A percentile compares a stretch with the other conserved stretches of the same genome.
These are phyloP conservation scores for Erpetoichthys calabaricus DNA, from an alignment of 2,797 vertebrate species.

Conservation along the genomic window DNA sequence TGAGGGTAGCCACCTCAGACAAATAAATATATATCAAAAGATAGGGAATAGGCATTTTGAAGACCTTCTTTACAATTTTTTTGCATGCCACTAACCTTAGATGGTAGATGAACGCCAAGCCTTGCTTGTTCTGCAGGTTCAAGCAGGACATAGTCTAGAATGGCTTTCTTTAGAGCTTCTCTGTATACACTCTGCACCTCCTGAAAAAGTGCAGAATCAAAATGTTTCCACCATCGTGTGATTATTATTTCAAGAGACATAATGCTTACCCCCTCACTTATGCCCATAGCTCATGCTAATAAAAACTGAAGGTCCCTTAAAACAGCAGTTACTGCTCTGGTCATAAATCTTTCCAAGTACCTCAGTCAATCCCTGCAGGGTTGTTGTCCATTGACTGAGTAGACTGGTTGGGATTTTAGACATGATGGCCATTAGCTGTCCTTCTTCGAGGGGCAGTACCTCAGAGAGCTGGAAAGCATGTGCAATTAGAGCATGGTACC, in stretches of 20 bases:
- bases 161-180: slow-evolving; percentile 31
- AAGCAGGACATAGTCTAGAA: slow-evolving; percentile 29
- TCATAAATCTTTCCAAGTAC: slow-evolving; percentile 33
- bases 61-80: no score
- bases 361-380: slow-evolving; percentile 23
- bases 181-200: slow-evolving; percentile 32
- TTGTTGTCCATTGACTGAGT: slow-evolving; percentile 10
- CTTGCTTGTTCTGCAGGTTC: slow-evolving; percentile 26
- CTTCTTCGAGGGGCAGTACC: neutral
- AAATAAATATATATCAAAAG: slow-evolving; percentile 9
- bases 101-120: slow-evolving; percentile 19
- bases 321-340: slow-evolving; percentile 18
- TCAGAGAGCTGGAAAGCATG: slow-evolving; percentile 7
- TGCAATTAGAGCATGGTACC: slow-evolving; percentile 23
- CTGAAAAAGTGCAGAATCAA: slow-evolving; percentile 10
- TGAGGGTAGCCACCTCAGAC: no score
- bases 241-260: slow-evolving; percentile 15
- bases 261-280: slow-evolving; percentile 13
- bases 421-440: slow-evolving; percentile 11
- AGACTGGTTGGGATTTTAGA: slow-evolving; percentile 7
- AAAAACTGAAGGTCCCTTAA: slow-evolving; percentile 27
- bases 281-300: slow-evolving; percentile 6
- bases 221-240: slow-evolving; percentile 15
- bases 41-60: slow-evolving; percentile 17
- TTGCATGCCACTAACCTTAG: slow-evolving; percentile 20